Conservation (phyloP, 2,797 vertebrate species). For the Danionella dracula region DNA sequence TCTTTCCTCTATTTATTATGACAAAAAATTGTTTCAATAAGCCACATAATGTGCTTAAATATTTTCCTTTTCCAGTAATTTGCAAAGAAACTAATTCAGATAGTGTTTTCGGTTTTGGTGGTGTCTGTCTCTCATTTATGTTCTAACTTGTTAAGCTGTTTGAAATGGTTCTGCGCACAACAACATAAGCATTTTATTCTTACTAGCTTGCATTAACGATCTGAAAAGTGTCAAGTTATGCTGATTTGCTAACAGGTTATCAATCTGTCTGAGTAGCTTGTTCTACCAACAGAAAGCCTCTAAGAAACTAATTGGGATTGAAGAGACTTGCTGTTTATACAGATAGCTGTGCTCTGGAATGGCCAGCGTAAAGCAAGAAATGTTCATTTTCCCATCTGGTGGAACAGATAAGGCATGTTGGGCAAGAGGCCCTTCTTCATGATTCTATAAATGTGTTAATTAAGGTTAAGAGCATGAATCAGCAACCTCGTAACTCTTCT, state of each 20-base stretch:
- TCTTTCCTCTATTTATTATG: too few relatives aligned
- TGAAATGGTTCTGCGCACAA: not conserved
- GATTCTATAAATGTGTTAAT: too few relatives aligned
- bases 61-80: not conserved
- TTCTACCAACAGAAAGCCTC: not conserved
- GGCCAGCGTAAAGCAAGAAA: not conserved
- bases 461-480: too few relatives aligned
- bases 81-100: not conserved
- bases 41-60: not conserved
- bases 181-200: not conserved
- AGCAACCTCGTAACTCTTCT: too few relatives aligned
- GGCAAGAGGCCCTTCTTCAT: too few relatives aligned
- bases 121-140: conserved; percentile 2
- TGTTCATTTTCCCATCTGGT: not conserved
- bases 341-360: not conserved
- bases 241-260: not conserved
- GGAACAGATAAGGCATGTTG: not conserved
- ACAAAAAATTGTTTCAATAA: too few relatives aligned
- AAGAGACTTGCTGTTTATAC: not conserved
- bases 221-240: conserved; percentile 1
- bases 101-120: too few relatives aligned
- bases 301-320: not conserved
- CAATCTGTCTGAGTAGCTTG: not conserved
- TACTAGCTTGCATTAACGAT: not conserved
- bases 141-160: conserved; percentile 11